Evolutionary conservation across 1,140 invertebrate genomes (phyloP), one percentile per base, ranked within the genome.

Genomic region (Nephotettix cincticeps): DNA sequence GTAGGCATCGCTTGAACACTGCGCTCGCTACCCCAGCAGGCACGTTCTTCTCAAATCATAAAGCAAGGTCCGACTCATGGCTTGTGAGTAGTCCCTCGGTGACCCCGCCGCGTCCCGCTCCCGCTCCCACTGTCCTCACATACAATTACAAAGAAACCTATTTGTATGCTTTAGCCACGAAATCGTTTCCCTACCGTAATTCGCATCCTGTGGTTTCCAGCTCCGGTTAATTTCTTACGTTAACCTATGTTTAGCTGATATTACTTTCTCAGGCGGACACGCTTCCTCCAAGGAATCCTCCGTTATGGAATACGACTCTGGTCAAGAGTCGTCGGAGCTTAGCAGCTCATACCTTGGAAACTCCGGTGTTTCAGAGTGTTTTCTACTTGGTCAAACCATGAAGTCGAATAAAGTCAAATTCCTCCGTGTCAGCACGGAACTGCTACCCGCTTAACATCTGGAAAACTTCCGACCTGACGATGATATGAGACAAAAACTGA

Each of bases 21-120:
- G 27, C 11, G 17, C 27, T 36, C 36, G 28, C 61, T 25, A 27
- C 19, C 27, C 21, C 17, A 27, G 64, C 32, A 25, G 45, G 64
- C 64, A 67, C 64, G 64, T 67, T 67, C 30, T 67, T 67, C 64
- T 43, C 64, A 67, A 67, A 67, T 67, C 64, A 67, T 67, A 67
- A 67, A 67, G 64, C 64, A 67, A 21, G 2, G 40, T 61, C 56
- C 56, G 56, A 61, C 56, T 27, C 14, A 61, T 27, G 9, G 14
- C 23, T 21, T 6, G 23, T 21, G 56, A 9, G 23, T 61, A 61
- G 19, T 13, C 25, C 63, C n/a, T 36, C 9, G 6, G 2, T n/a
- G 17, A 21, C 9, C 29, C 6, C 6, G 13, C 27, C 11, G 19
- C 17, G 3, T 65, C 23, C 63, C 11, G 28, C 4, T n/a, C n/a